Conservation (phyloP, 2,888 invertebrate species). For the Tipula vernalis region DNA sequence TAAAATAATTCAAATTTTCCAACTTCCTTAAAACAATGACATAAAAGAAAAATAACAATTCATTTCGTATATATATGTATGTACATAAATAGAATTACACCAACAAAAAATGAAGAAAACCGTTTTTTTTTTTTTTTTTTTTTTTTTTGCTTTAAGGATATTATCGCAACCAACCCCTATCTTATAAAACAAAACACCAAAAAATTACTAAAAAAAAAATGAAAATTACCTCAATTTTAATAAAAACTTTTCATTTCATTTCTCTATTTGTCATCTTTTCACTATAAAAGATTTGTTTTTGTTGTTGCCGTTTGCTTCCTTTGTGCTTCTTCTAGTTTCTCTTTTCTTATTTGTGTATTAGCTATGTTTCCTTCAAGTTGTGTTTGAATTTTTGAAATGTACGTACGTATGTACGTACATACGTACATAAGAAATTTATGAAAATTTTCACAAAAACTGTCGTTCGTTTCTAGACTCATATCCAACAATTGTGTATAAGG, state of each 20-base stretch:
- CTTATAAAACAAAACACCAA: neutral
- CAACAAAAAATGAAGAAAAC: neutral
- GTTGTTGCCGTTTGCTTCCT: neutral
- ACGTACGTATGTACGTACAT: neutral
- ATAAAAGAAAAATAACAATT: neutral
- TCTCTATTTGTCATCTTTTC: neutral
- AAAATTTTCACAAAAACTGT: neutral
- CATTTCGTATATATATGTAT: neutral
- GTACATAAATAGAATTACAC: neutral
- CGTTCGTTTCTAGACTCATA: neutral
- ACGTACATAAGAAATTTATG: neutral
- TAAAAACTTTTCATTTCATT: constrained; percentile 4
- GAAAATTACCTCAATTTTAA: constrained; percentile 1
- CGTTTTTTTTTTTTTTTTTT: neutral
- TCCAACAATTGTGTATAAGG: neutral
- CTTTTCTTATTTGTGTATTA: neutral
- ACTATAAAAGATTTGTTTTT: neutral
- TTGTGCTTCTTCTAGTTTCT: neutral
- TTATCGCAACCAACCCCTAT: neutral
- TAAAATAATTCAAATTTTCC: neutral
- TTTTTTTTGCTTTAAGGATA: neutral
- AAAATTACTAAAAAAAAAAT: neutral
- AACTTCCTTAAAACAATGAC: constrained; percentile 4
- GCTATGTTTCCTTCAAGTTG: neutral
- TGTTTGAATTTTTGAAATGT: neutral